Percentiles rank a stretch among this genome's conserved stretches.
These are phyloP conservation scores for Cichladusa arquata DNA, from an alignment of 2,113 vertebrate genomes.

Conservation along the genomic window DNA sequence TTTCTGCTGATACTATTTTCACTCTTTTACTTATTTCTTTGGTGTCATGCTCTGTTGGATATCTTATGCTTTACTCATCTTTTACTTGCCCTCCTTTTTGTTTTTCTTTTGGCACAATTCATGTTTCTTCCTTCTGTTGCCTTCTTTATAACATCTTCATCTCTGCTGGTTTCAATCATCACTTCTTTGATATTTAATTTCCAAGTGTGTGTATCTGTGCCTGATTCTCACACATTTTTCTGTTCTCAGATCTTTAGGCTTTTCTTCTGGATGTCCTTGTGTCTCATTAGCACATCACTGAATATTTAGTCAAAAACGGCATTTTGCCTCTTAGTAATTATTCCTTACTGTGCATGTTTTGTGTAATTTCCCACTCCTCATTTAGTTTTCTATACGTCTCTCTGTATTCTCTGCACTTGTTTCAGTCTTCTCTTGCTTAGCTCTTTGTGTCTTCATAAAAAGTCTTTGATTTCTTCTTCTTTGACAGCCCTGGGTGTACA, in stretches of 20 bases:
- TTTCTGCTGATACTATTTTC: not conserved
- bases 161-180: not conserved
- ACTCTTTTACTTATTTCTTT: not conserved
- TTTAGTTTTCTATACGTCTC: not conserved
- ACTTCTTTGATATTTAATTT: not conserved
- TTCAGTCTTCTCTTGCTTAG: not conserved
- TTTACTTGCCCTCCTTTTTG: not conserved
- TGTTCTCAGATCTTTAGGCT: not conserved
- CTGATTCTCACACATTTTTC: not conserved
- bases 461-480: not conserved
- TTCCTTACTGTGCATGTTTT: not conserved
- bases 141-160: not conserved
- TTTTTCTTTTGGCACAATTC: not conserved
- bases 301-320: not conserved
- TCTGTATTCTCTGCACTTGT: not conserved
- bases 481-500: accelerated
- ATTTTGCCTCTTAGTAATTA: not conserved
- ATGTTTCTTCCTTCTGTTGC: not conserved
- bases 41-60: not conserved
- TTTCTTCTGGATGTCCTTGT: not conserved
- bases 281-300: not conserved
- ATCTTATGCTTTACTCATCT: not conserved
- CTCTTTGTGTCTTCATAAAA: not conserved
- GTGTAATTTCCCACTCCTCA: not conserved
- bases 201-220: not conserved